Evolutionary conservation across 2,113 vertebrate genomes (phyloP), one percentile per base, ranked within the genome.

Genomic region (Misgurnus mizolepis): DNA sequence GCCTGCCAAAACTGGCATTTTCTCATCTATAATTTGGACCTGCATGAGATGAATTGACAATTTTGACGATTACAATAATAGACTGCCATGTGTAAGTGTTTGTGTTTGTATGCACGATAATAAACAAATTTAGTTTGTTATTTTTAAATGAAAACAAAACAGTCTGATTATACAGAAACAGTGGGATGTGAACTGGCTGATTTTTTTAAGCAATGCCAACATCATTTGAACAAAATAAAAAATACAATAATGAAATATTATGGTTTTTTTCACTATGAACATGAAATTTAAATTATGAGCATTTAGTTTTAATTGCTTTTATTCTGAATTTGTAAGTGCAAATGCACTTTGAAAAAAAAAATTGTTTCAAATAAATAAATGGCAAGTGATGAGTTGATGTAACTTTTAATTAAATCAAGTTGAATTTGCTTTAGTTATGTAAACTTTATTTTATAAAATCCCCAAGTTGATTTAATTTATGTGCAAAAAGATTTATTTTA

Each of bases 61-160:
- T 76, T 81, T 80, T 39, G 4, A 64, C 78, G 70, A 39, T 55
- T 66, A 78, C 53, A 73, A 61, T 82, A 76, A 67, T 79, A 40
- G 65, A 55, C 64, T 58, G 62, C 47, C 53, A 67, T 67, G 47
- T 68, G 18, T 22, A 49, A 68, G 18, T 39, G 8, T 0, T 4
- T 55, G 12, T 55, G 3, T 49, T 49, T 50, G 9, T 69, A 69
- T 14, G 12, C 27, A 55, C 53, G 43, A 49, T 7, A 22, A 14
- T 49, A 68, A 27, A 58, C 55, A 58, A 7, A 49, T 27, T 50
- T 68, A 50, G 45, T 27, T 58, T 27, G 67, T 68, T 68, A 22
- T 18, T 49, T 22, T 68, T 49, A 49, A 49, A 50, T 45, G 2
- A 58, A 49, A 67, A 50, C 4, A 0, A 58, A 72, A 41, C 53